Conservation (phyloP, 2,797 vertebrate genomes). For the Lepilemur ruficaudatus region DNA sequence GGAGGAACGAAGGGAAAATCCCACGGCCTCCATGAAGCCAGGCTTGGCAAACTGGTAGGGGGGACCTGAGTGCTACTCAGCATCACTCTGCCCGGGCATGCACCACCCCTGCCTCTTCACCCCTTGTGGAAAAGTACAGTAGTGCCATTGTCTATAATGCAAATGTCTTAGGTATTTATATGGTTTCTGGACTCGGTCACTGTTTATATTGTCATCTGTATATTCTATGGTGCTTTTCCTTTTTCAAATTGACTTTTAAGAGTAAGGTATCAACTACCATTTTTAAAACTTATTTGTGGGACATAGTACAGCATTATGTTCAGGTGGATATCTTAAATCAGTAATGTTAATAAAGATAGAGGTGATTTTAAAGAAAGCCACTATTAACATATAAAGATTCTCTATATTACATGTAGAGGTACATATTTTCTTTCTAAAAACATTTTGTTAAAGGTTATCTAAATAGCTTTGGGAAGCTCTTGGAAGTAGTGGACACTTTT, state of each 20-base stretch:
- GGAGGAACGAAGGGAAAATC: neutral
- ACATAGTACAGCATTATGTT: neutral
- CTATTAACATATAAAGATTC: neutral
- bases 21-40: neutral
- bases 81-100: neutral
- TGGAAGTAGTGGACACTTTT: neutral
- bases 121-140: neutral
- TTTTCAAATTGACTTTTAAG: neutral
- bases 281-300: neutral
- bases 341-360: neutral
- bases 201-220: neutral
- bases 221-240: neutral
- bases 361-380: neutral
- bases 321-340: neutral
- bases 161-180: neutral
- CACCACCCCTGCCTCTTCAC: neutral
- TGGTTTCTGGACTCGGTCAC: neutral
- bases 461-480: neutral
- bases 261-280: neutral
- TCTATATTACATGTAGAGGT: neutral
- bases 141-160: neutral
- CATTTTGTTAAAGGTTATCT: neutral
- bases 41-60: slow-evolving; percentile 19
- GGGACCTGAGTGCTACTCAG: neutral
- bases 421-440: slow-evolving; percentile 37